These are phyloP conservation scores for Amphiprion clarkii DNA, from an alignment of 2,797 vertebrate genomes.

Conservation along the genomic window DNA sequence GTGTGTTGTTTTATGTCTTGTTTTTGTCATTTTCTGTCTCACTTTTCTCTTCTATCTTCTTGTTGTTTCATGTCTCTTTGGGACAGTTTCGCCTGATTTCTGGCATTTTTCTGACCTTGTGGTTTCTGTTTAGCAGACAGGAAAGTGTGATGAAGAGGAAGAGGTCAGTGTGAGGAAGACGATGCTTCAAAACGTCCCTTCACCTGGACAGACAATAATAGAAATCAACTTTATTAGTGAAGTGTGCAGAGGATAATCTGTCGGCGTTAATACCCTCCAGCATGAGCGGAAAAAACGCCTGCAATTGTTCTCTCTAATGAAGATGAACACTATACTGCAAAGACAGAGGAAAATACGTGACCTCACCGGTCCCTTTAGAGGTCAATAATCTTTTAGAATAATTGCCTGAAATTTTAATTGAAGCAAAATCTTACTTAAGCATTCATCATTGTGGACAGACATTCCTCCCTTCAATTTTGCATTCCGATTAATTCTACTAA, in stretches of 20 bases:
- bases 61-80: no score
- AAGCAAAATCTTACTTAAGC: conserved; percentile 87
- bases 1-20: no score
- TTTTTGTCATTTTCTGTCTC: no score
- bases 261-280: conserved; percentile 84
- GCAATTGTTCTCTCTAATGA: conserved; percentile 94
- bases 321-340: conserved; percentile 90
- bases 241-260: conserved; percentile 83
- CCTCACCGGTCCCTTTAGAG: conserved; percentile 88
- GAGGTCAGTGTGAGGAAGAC: conserved; percentile 47
- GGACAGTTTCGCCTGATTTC: no score
- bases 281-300: conserved; percentile 80
- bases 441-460: conserved; percentile 82
- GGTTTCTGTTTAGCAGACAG: conserved; percentile 3
- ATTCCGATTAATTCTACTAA: conserved; percentile 88
- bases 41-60: no score
- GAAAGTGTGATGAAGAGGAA: conserved; percentile 39
- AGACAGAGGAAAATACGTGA: conserved; percentile 85
- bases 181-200: conserved; percentile 59
- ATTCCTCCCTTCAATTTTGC: conserved; percentile 84
- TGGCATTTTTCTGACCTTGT: neutral
- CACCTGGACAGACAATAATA: conserved; percentile 82
- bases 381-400: conserved; percentile 91
- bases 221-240: conserved; percentile 81
- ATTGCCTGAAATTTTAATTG: conserved; percentile 92